Conservation (phyloP, 1,140 invertebrate species). For the Lineus longissimus region DNA sequence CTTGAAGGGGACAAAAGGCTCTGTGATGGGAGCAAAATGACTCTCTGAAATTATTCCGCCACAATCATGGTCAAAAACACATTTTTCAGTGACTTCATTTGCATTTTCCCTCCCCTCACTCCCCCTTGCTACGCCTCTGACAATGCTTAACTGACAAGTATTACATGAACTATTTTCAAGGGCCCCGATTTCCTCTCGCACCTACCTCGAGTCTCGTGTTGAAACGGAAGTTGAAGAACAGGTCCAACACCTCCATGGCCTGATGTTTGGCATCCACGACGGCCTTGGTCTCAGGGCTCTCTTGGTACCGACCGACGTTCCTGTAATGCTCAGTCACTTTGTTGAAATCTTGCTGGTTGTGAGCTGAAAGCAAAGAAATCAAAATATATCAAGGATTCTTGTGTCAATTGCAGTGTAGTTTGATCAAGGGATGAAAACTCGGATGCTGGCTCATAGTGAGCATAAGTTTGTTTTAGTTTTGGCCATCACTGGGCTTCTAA, state of each 20-base stretch:
- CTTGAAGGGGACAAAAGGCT: too few relatives aligned
- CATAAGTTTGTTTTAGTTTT: too few relatives aligned
- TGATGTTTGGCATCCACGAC: slow-evolving; percentile 50
- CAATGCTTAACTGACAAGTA: too few relatives aligned
- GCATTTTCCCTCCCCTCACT: too few relatives aligned
- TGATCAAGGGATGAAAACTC: background rate
- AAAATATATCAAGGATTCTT: background rate
- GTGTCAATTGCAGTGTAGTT: background rate
- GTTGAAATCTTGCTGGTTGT: slow-evolving; percentile 26
- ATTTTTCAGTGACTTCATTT: too few relatives aligned
- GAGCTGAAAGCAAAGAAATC: slow-evolving; percentile 11
- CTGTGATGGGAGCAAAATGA: too few relatives aligned
- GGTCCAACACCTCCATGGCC: slow-evolving; percentile 44
- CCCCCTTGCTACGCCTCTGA: too few relatives aligned
- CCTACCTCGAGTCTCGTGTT: slow-evolving; percentile 46
- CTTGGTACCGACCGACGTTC: slow-evolving; percentile 31
- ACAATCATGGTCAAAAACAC: too few relatives aligned
- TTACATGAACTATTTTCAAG: too few relatives aligned
- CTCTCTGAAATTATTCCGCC: too few relatives aligned
- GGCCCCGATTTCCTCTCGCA: background rate
- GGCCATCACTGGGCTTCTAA: too few relatives aligned
- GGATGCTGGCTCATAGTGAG: too few relatives aligned
- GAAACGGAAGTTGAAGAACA: slow-evolving; percentile 50
- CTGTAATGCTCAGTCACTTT: slow-evolving; percentile 37
- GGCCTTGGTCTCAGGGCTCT: slow-evolving; percentile 38